Evolutionary conservation across 2,888 invertebrate species (phyloP).

Genomic region (Hermodice carunculata): DNA sequence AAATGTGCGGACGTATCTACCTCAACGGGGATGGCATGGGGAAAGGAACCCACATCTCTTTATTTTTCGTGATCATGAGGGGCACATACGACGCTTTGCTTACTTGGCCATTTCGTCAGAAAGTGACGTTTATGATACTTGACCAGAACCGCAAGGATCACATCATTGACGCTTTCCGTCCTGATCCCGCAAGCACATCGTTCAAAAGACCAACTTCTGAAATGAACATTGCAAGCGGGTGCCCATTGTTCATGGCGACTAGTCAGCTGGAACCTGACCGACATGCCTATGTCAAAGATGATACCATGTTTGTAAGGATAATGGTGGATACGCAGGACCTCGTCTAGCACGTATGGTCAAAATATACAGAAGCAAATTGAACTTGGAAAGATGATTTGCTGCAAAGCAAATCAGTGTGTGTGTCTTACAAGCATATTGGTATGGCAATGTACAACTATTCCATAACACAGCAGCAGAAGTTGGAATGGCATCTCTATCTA

Average conservation of each 20-base stretch:
- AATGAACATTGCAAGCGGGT: constrained; percentile 69
- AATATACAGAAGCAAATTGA: too few species aligned
- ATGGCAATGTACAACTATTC: too few species aligned
- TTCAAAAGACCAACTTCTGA: constrained; percentile 66
- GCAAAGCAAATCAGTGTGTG: too few species aligned
- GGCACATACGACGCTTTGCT: constrained; percentile 60
- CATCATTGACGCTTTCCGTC: constrained; percentile 65
- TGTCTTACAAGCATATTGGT: too few species aligned
- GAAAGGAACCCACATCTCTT: constrained; percentile 61
- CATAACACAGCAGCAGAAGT: too few species aligned
- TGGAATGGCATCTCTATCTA: too few species aligned
- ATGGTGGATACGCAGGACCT: too few species aligned
- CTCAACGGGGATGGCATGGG: constrained; percentile 67
- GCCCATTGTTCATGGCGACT: constrained; percentile 62
- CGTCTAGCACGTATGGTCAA: too few species aligned
- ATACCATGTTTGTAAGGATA: too few species aligned
- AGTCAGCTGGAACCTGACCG: too few species aligned
- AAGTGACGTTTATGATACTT: constrained; percentile 45
- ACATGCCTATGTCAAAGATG: too few species aligned
- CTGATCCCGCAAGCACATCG: constrained; percentile 64
- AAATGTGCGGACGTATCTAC: constrained; percentile 63
- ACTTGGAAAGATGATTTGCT: too few species aligned
- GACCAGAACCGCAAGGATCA: constrained; percentile 62
- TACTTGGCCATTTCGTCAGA: constrained; percentile 56
- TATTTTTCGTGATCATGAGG: constrained; percentile 66